These are phyloP conservation scores for Melanostoma mellinum DNA, from an alignment of 2,888 invertebrate genomes.

Conservation along the genomic window DNA sequence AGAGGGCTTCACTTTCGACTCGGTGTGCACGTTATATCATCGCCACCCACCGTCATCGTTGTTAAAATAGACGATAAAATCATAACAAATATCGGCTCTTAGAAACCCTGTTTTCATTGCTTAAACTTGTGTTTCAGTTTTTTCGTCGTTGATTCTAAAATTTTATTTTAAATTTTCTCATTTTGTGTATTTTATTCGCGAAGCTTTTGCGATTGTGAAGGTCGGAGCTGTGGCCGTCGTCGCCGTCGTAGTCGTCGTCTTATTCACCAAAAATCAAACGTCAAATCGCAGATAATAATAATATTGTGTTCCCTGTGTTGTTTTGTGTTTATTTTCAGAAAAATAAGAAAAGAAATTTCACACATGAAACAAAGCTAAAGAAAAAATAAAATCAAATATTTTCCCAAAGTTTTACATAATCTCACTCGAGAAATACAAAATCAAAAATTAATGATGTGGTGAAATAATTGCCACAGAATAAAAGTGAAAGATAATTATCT, in stretches of 20 bases:
- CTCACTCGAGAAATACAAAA: not conserved
- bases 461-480: constrained; percentile 4
- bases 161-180: constrained; percentile 21
- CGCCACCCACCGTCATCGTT: constrained; percentile 43
- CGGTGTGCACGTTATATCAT: constrained; percentile 60
- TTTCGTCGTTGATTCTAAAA: not conserved
- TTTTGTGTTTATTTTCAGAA: constrained; percentile 65
- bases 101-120: constrained; percentile 9
- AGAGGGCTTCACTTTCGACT: constrained; percentile 48
- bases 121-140: constrained; percentile 3
- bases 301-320: constrained; percentile 22
- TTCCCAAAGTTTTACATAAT: not conserved
- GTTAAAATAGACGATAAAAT: constrained; percentile 42
- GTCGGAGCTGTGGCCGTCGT: constrained; percentile 50
- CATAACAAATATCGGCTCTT: constrained; percentile 53
- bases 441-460: not conserved
- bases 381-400: constrained; percentile 10
- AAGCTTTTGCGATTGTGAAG: constrained; percentile 63
- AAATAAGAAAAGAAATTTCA: constrained; percentile 19
- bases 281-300: constrained; percentile 58
- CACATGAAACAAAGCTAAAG: constrained; percentile 33
- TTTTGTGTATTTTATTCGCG: constrained; percentile 34
- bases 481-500: constrained; percentile 22
- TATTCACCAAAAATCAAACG: constrained; percentile 13
- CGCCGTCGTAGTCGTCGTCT: constrained; percentile 13